Evolutionary conservation across 1,140 invertebrate genomes (phyloP).

Genomic region (Lethrus apterus): DNA sequence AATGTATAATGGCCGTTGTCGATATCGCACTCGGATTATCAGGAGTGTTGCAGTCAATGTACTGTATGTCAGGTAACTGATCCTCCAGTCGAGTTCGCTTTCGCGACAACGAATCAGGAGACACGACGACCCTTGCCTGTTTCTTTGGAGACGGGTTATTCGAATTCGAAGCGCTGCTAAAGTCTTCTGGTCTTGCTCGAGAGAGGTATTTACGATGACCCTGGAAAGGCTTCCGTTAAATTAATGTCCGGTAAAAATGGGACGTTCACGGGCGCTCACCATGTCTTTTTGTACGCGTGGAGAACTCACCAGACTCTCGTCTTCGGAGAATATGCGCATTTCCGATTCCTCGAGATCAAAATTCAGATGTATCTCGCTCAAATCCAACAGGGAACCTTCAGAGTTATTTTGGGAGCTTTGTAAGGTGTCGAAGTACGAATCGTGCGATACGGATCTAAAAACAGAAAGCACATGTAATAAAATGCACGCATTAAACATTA

Average conservation of each 20-base stretch:
- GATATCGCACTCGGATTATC: slow-evolving; percentile 37
- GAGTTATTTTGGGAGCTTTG: slow-evolving; percentile 47
- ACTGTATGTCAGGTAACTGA: slow-evolving; percentile 54
- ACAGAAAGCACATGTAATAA: no score
- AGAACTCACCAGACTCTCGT: slow-evolving; percentile 58
- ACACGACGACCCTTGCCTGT: slow-evolving; percentile 45
- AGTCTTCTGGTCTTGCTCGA: slow-evolving; percentile 44
- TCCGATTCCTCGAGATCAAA: slow-evolving; percentile 79
- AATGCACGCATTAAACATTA: slow-evolving; percentile 36
- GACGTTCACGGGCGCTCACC: slow-evolving; percentile 10
- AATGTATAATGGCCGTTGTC: slow-evolving; percentile 32
- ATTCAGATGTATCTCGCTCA: slow-evolving; percentile 74
- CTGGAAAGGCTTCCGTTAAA: slow-evolving; percentile 4
- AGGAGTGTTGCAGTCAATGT: slow-evolving; percentile 56
- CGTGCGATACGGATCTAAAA: slow-evolving; percentile 75
- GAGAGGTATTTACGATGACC: slow-evolving; percentile 38
- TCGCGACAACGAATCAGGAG: slow-evolving; percentile 42
- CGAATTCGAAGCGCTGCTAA: slow-evolving; percentile 44
- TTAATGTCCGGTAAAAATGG: not conserved
- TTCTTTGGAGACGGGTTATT: slow-evolving; percentile 50
- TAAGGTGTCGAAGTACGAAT: slow-evolving; percentile 81
- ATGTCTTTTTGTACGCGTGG: slow-evolving; percentile 43
- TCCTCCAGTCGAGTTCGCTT: slow-evolving; percentile 54
- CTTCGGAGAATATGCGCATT: slow-evolving; percentile 78
- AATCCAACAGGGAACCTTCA: slow-evolving; percentile 50